Base-by-base conservation (phyloP, 2,888 invertebrate species). In the Galerucella calmariensis region DNA sequence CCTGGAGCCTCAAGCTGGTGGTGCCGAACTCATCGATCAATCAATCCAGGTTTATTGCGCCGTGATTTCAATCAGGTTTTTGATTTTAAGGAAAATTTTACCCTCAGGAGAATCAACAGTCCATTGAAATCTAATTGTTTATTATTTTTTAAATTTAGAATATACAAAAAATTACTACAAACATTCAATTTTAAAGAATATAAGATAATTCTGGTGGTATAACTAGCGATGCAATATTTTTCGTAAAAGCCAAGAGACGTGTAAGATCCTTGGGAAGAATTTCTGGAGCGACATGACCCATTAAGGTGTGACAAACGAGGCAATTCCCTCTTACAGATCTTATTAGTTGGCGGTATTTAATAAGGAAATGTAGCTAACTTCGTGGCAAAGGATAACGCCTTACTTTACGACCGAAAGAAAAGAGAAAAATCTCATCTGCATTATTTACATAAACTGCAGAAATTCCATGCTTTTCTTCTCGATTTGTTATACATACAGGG, bases 401-500 rank as follows among this genome's bases (percentile, higher is more conserved):
- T 83, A 86, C 81, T 87, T 86, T 86, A 86, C 84, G 83, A 82
- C 84, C 83, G 81, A 81, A 80, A 82, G 82, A 84, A 83, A 85
- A 86, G 85, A 85, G 86, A 87, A 87, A 87, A 87, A 87, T 86
- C 87, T 86, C 87, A 87, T 87, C 87, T 87, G 86, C 86, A 86
- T 87, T 87, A 87, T 88, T 88, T 88, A 87, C 87, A 88, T 88
- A 88, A 88, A 88, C 85, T 86, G 86, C 86, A 86, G 84, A 84
- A 84, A 83, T 44, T 62, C 69, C 81, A 83, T 83, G 82, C 80
- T 81, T 20, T 68, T 59, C 61, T 61, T 41, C 41, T 56, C 9
- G 16, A 59, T 59, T 59, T 61, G 8, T 24, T 10, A 16, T 8
- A 20, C 1, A 12, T 59, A 12, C 51, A 51, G 51, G 14, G 51